Percentiles rank a stretch among this genome's conserved stretches.
Conservation (phyloP, 2,888 invertebrate species). For the Maniola hyperantus region DNA sequence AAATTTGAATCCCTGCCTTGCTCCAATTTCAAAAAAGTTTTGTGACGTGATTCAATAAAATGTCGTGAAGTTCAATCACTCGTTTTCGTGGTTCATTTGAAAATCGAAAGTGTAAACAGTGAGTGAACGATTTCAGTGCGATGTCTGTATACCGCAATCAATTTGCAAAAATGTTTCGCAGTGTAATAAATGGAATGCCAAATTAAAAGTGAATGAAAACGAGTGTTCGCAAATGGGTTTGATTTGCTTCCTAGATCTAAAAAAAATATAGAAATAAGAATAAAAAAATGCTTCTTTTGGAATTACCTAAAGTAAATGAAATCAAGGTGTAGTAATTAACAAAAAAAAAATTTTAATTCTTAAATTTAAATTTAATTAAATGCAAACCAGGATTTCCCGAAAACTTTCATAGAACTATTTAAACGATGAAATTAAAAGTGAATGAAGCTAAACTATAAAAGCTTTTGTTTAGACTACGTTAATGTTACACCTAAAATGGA, state of each 20-base stretch:
- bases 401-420: background rate
- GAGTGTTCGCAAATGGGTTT: no score
- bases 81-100: background rate
- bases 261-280: no score
- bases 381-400: background rate
- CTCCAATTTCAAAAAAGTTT: constrained; percentile 35
- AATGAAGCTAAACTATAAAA: background rate
- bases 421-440: background rate
- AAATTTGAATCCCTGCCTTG: constrained; percentile 47
- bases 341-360: background rate
- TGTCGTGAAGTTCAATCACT: background rate
- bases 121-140: constrained; percentile 12
- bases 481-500: constrained; percentile 15
- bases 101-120: constrained; percentile 18
- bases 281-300: no score
- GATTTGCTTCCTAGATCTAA: no score
- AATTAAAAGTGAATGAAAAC: background rate
- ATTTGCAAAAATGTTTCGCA: background rate
- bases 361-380: background rate
- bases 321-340: background rate
- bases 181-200: background rate
- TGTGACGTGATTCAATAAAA: constrained; percentile 28
- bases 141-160: constrained; percentile 13
- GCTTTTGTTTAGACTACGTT: background rate
- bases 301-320: background rate